Percentiles rank a stretch among this genome's conserved stretches.
These are phyloP conservation scores for Eubasilissa splendida DNA, from an alignment of 2,888 invertebrate species.

Conservation along the genomic window DNA sequence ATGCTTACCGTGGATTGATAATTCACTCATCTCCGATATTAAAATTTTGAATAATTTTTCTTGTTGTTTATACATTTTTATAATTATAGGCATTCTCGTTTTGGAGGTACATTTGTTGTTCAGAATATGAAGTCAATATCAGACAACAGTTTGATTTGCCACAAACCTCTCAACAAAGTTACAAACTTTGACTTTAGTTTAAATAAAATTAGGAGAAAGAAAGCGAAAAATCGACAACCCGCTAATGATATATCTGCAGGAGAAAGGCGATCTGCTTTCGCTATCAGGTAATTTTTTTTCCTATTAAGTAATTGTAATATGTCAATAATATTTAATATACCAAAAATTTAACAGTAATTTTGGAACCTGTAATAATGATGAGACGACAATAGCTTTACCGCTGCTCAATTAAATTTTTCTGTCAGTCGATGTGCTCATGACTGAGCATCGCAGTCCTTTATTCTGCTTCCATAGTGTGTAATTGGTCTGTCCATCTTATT, in stretches of 20 bases:
- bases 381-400: too few species aligned
- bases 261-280: slow-evolving; percentile 89
- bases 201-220: slow-evolving; percentile 79
- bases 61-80: slow-evolving; percentile 20
- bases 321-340: too few species aligned
- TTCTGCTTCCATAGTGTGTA: too few species aligned
- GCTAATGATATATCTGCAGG: slow-evolving; percentile 76
- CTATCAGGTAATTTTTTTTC: slow-evolving; percentile 76
- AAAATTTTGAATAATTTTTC: not conserved
- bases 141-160: slow-evolving; percentile 89
- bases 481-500: too few species aligned
- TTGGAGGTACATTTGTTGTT: slow-evolving; percentile 94
- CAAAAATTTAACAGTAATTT: too few species aligned
- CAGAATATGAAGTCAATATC: slow-evolving; percentile 95
- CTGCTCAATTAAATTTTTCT: too few species aligned
- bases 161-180: slow-evolving; percentile 87
- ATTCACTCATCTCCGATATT: too few species aligned
- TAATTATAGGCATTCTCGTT: slow-evolving; percentile 85
- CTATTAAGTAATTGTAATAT: too few species aligned
- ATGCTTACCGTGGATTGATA: too few species aligned
- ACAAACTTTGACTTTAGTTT: slow-evolving; percentile 84
- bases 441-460: too few species aligned
- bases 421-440: too few species aligned
- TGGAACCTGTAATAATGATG: too few species aligned
- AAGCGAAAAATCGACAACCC: slow-evolving; percentile 82